Evolutionary conservation across 2,113 vertebrate species (phyloP).

Genomic region (Tretioscincus oriximinensis): DNA sequence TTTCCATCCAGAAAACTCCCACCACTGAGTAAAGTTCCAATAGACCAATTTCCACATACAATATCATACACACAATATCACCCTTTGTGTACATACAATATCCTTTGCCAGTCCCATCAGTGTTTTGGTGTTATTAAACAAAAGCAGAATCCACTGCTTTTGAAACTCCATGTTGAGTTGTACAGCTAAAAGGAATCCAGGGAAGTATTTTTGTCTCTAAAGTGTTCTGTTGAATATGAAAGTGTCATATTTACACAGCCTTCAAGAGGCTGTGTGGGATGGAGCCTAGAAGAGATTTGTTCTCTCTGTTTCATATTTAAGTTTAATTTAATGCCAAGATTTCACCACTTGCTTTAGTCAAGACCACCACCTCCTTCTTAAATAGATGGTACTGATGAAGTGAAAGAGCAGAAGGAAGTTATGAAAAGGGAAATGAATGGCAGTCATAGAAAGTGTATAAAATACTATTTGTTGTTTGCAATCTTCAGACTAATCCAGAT

Average conservation of each 20-base stretch:
- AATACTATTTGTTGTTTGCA: too few species aligned
- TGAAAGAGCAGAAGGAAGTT: neutral
- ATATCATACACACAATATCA: too few species aligned
- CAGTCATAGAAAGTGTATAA: neutral
- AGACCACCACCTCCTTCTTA: neutral
- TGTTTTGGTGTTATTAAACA: slow-evolving; percentile 16
- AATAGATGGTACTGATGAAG: neutral
- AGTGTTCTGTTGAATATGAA: slow-evolving; percentile 9
- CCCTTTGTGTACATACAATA: neutral
- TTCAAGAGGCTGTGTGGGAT: neutral
- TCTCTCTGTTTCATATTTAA: neutral
- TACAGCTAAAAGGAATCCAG: slow-evolving; percentile 3
- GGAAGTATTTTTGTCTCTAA: slow-evolving; percentile 35
- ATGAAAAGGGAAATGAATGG: neutral
- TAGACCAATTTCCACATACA: too few species aligned
- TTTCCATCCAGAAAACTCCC: too few species aligned
- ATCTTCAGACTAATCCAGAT: neutral
- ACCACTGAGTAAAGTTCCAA: neutral
- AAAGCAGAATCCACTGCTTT: accelerated
- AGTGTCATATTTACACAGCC: neutral
- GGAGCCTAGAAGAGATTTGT: neutral
- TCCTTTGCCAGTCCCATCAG: neutral
- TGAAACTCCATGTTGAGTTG: neutral
- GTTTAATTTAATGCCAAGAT: neutral
- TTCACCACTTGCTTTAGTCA: neutral